Percentiles rank a stretch among this genome's conserved stretches.
These are phyloP conservation scores for Semnornis frantzii DNA, from an alignment of 2,113 vertebrate species.

Conservation along the genomic window DNA sequence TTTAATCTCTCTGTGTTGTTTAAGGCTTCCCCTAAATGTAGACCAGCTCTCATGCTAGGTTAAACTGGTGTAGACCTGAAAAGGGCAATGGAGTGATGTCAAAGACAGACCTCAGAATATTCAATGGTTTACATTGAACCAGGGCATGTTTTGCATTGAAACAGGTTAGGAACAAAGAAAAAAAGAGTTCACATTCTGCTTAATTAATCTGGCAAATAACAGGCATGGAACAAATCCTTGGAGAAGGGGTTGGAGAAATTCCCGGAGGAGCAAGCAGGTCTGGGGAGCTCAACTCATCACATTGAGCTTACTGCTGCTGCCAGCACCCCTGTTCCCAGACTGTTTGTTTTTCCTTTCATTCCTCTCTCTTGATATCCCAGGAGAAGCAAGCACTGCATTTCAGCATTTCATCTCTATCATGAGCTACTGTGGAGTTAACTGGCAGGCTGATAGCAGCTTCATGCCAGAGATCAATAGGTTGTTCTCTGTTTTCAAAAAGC, in stretches of 20 bases:
- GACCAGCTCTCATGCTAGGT: background rate
- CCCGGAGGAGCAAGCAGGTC: background rate
- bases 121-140: accelerated
- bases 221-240: background rate
- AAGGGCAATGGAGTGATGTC: background rate
- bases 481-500: background rate
- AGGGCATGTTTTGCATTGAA: accelerated
- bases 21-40: background rate
- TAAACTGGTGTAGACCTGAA: background rate
- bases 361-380: background rate
- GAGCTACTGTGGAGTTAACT: background rate
- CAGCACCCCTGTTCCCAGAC: background rate
- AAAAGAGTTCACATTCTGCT: accelerated
- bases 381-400: background rate
- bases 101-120: background rate
- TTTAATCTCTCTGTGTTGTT: background rate
- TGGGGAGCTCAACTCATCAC: background rate
- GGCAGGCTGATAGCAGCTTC: background rate
- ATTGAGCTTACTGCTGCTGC: accelerated
- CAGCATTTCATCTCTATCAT: background rate
- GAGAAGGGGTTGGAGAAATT: background rate
- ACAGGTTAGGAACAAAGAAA: background rate
- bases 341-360: background rate
- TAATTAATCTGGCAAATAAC: background rate
- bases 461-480: background rate